These are phyloP conservation scores for Ptyas mucosa DNA, from an alignment of 2,113 vertebrate species.

Conservation along the genomic window DNA sequence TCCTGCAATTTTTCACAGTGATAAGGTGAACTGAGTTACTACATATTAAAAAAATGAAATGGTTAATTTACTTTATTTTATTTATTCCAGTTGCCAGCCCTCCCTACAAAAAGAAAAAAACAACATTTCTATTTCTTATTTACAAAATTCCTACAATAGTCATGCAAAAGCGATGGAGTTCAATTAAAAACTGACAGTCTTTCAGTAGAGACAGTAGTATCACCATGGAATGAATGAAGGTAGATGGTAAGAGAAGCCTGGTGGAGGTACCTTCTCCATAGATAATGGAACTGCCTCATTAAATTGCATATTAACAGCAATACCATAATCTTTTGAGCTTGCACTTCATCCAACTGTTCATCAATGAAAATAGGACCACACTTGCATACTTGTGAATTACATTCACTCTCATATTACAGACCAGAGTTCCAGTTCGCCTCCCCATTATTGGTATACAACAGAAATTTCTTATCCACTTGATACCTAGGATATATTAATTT, in stretches of 20 bases:
- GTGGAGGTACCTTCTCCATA: background rate
- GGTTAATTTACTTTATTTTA: background rate
- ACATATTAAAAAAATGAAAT: background rate
- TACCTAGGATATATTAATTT: background rate
- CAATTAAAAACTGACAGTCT: background rate
- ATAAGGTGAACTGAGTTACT: conserved; percentile 29
- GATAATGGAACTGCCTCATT: background rate
- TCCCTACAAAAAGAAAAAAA: background rate
- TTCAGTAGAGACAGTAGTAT: background rate
- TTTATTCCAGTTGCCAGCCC: background rate
- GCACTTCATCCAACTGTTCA: background rate
- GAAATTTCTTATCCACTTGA: background rate
- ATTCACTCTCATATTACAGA: background rate
- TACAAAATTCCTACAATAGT: background rate
- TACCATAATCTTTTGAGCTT: background rate
- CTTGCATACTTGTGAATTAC: background rate
- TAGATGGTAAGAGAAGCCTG: background rate
- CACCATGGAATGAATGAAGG: background rate
- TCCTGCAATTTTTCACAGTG: conserved; percentile 37
- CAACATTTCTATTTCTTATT: background rate
- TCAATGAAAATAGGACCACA: background rate
- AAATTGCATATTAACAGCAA: background rate
- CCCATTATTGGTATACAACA: background rate
- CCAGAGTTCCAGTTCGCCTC: background rate
- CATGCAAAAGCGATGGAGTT: background rate